Evolutionary conservation across 2,797 vertebrate species (phyloP), one percentile per base, ranked within the genome.

Genomic region (Hoplostethus atlanticus): DNA sequence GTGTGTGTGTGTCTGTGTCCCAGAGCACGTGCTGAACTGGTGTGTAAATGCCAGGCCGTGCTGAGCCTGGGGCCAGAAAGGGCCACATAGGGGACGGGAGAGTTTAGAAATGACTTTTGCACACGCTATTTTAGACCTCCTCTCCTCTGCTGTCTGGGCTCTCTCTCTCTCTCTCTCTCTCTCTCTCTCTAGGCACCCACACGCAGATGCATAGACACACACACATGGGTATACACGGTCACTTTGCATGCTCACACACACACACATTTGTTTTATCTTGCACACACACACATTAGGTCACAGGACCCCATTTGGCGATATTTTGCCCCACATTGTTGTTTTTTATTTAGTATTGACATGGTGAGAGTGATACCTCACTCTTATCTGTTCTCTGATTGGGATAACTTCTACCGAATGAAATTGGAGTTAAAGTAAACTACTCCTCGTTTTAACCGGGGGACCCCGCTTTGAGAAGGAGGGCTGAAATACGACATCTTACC

Each of bases 31-130:
- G 77, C 73, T 76, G 60, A 84, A 71, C 62, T 21, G 77, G 71
- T 79, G 59, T 84, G 79, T 69, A 85, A 87, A 91, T 90, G 85
- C 74, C 87, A 91, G 76, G 73, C 76, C 74, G 77, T 40, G 72
- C 71, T 75, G 77, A 71, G 79, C 85, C 81, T 72, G 0, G 9
- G 83, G 84, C 64, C 73, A 67, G 21, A 76, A 73, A 71, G 25
- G 72, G 80, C 80, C 71, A 70, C 86, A 77, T 50, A 54, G 63
- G 82, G 78, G 75, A 79, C 31, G 58, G 46, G 13, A 72, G 79
- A 78, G 64, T 83, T 79, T 76, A 76, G 64, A 73, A 80, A 81
- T 84, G 66, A 85, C 76, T 87, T 87, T 85, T 84, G 68, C 2
- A 54, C 64, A 76, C 54, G 73, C 81, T 84, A 87, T 85, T 83